Conservation (phyloP, 2,113 vertebrate genomes). For the Bambusicola thoracicus region DNA sequence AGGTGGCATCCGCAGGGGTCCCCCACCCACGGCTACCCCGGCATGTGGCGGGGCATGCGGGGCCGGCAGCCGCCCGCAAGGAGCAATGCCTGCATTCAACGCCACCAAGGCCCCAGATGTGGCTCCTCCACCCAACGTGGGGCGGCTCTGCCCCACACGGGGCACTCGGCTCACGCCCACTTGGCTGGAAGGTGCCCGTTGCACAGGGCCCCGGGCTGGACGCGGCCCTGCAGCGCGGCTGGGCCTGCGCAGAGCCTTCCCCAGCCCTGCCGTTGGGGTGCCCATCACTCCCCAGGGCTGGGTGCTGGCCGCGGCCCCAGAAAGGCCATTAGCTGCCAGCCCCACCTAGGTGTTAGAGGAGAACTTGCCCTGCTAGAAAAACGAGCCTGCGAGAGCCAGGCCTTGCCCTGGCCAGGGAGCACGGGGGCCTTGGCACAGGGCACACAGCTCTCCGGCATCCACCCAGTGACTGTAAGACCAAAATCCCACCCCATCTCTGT, state of each 20-base stretch:
- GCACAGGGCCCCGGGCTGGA: not conserved
- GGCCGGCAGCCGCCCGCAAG: not conserved
- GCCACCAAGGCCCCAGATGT: not conserved
- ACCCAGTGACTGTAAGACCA: not conserved
- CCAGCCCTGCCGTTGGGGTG: not conserved
- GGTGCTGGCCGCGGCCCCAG: not conserved
- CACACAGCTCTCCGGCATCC: not conserved
- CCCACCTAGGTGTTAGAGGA: slow-evolving; percentile 45
- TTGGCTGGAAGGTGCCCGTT: not conserved
- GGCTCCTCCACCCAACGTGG: not conserved
- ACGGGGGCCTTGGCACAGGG: fast-evolving
- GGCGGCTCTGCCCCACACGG: not conserved
- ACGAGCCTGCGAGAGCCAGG: slow-evolving; percentile 30
- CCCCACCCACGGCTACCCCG: not conserved
- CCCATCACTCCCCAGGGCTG: not conserved
- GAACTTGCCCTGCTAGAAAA: slow-evolving; percentile 53
- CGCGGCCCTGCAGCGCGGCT: not conserved
- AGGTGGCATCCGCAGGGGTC: not conserved
- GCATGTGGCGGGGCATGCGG: not conserved
- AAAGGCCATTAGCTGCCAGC: slow-evolving; percentile 39
- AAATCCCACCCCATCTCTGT: not conserved
- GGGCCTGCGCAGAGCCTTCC: not conserved
- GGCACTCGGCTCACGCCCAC: too few species aligned
- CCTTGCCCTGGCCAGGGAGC: not conserved
- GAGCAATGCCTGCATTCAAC: not conserved